A percentile compares a stretch with the other conserved stretches of the same genome.
phyloP scores from a whole-genome alignment of 2,113 vertebrate species.

The Ariopsis seemanni region DNA sequence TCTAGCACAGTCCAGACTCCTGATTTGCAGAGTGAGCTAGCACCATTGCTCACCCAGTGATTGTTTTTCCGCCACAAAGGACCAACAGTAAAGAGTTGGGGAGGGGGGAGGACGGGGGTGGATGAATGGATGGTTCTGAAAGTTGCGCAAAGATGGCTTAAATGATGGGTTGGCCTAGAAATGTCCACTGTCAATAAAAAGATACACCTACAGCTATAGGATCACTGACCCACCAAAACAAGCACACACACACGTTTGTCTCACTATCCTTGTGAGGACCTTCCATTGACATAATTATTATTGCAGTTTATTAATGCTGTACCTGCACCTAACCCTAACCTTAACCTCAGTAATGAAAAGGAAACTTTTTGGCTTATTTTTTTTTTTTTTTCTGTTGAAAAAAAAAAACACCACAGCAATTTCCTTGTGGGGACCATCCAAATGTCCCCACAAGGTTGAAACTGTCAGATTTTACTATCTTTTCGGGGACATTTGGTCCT shows the following conservation, averaged over 20 bases:
- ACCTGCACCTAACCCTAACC: too few species aligned
- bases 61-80: constrained; percentile 72
- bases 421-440: too few species aligned
- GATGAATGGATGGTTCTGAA: constrained; percentile 64
- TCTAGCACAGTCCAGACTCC: constrained; percentile 71
- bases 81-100: constrained; percentile 30
- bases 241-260: not conserved
- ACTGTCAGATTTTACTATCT: too few species aligned
- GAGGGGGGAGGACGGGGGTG: constrained; percentile 31
- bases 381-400: too few species aligned
- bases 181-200: constrained; percentile 37
- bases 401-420: too few species aligned
- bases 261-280: too few species aligned
- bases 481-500: too few species aligned
- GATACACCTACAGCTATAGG: constrained; percentile 1
- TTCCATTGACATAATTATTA: too few species aligned
- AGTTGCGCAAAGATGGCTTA: constrained; percentile 69
- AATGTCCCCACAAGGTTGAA: too few species aligned
- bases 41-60: constrained; percentile 61
- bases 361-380: too few species aligned
- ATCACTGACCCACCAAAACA: not conserved
- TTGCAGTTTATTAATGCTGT: too few species aligned
- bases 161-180: constrained; percentile 44
- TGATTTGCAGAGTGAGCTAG: constrained; percentile 39
- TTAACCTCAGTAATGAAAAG: too few species aligned